Base-by-base conservation (phyloP, 2,797 vertebrate genomes). In the Lagodon rhomboides region DNA sequence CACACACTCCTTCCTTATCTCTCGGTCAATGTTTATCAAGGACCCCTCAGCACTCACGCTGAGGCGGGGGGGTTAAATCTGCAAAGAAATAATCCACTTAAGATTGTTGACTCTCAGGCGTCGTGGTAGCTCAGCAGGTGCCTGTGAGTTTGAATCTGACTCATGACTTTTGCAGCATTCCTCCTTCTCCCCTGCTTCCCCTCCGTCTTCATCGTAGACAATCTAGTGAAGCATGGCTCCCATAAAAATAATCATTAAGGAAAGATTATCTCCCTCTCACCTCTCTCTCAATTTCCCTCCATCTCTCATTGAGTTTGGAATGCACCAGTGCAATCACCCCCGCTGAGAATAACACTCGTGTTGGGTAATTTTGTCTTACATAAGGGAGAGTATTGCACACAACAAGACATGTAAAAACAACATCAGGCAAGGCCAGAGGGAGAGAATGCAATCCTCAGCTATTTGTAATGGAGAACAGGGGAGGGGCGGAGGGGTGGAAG, bases 361-460 rank as follows among this genome's bases (percentile, higher is more conserved):
- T 93, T 92, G 93, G 87, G 88, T 93, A 91, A 93, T 92, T 92
- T 91, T 85, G 85, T 87, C 83, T 94, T 93, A 91, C 92, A 92
- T 94, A 93, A 93, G 90, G 84, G 85, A 90, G 89, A 89, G 83
- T 82, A 84, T 85, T 91, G 88, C 90, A 90, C 90, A 94, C 92
- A 93, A 93, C 87, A 92, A 93, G 91, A 93, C 91, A 91, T 92
- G 92, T 93, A 94, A 93, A 93, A 94, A 93, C 93, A 94, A 93
- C 92, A 94, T 91, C 86, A 89, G 91, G 88, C 85, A 73, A 89
- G 89, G 92, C 92, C 87, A 89, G 86, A 85, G 90, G 89, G 88
- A 91, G 85, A 92, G 90, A 92, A 87, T 89, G 91, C 92, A 91
- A 90, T 92, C 92, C 93, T 92, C 92, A 93, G 94, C 92, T 93